Base-by-base conservation (phyloP, 2,888 invertebrate species). In the Eupithecia tripunctaria region DNA sequence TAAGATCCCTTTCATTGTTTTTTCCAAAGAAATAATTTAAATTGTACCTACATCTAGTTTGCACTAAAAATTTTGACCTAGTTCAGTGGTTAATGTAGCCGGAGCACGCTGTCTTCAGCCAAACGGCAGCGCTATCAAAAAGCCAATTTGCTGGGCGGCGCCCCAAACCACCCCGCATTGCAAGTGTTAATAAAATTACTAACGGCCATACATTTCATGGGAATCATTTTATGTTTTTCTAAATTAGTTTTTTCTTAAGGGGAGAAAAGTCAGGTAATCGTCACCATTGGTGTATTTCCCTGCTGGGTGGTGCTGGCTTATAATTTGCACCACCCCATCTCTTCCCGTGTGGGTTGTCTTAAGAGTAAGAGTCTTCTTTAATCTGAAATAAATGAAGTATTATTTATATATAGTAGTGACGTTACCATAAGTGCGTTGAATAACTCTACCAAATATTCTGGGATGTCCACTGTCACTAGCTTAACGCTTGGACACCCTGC, bases 161-260 rank as follows among this genome's bases (percentile, higher is more conserved):
- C n/a, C 32, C 65, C 65, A 27, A 41, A 47, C n/a, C 47, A n/a
- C n/a, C 47, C 47, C 68, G 66, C 66, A 56, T 62, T 69, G 69
- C 66, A 67, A 63, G 59, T 62, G 66, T 71, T 68, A 71, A 71
- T 71, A 71, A 69, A 74, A 71, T 71, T 63, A 62, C 68, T 62
- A 71, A 74, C 68, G 27, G 68, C 51, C 51, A 68, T 74, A 74
- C 66, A 64, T 60, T 71, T 66, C 65, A 67, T 27, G 41, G 32
- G 14, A 69, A 74, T 71, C 63, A 71, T 63, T 69, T 69, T 43
- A 67, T 75, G 60, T 70, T 72, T 70, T 69, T 38, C 51, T 70
- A 70, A 75, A 74, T 63, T 32, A 29, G 56, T 56, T 18, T 71
- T 63, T 43, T 67, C 65, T 74, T 74, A 74, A 74, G 71, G 71